These are phyloP conservation scores for Ephialtes manifestator DNA, from an alignment of 2,888 invertebrate genomes.

Conservation along the genomic window DNA sequence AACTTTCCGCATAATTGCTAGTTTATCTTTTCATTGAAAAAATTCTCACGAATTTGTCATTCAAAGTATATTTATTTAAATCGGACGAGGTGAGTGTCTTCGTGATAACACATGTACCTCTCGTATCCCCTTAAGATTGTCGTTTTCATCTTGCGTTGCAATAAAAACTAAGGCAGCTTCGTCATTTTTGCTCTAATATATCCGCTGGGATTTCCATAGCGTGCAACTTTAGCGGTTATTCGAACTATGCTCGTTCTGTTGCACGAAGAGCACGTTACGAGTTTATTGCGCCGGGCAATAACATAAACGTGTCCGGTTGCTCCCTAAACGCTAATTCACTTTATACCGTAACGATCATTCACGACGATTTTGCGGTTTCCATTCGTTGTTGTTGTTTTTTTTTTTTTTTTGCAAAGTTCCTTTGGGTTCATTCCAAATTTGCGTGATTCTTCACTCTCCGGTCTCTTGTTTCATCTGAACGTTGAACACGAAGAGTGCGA, in stretches of 20 bases:
- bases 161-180: conserved; percentile 37
- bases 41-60: conserved; percentile 27
- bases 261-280: conserved; percentile 23
- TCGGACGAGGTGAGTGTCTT: conserved; percentile 23
- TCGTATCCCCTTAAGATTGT: not conserved
- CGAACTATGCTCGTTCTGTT: conserved; percentile 20
- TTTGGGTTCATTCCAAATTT: conserved; percentile 71
- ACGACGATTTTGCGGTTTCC: conserved; percentile 31
- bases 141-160: conserved; percentile 35
- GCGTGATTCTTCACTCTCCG: conserved; percentile 44
- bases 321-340: conserved; percentile 59
- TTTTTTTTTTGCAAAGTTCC: conserved; percentile 57
- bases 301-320: conserved; percentile 47
- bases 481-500: conserved; percentile 15
- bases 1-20: conserved; percentile 46
- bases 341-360: conserved; percentile 37
- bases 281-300: conserved; percentile 44
- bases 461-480: conserved; percentile 28
- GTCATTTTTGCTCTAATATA: conserved; percentile 18
- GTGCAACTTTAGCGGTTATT: not conserved
- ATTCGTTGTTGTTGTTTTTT: not conserved
- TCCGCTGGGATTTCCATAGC: not conserved
- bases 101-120: conserved; percentile 30
- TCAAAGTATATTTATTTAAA: not conserved
- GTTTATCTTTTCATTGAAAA: not conserved